Base-by-base conservation (phyloP, 2,113 vertebrate species). In the Lampris megalopsis region DNA sequence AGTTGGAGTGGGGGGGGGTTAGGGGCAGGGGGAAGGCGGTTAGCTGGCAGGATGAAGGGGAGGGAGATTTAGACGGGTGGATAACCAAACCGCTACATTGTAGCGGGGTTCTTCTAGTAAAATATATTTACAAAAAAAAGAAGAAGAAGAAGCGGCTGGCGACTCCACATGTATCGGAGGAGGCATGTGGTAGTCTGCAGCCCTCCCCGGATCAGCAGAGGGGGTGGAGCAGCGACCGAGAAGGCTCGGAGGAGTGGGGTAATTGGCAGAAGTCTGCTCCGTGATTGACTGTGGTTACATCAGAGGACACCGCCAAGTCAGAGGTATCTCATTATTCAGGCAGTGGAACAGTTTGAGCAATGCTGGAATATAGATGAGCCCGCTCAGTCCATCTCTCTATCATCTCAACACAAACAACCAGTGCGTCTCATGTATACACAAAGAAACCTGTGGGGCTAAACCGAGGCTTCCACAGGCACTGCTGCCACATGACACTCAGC, bases 321-420 rank as follows among this genome's bases (percentile, higher is more conserved):
- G 71, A 56, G 37, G 62, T 62, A 75, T 85, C 54, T 85, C 54
- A 77, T 86, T 75, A 83, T 79, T 83, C 48, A 81, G 71, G 35
- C 47, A 64, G 80, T 56, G 60, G 58, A 80, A 61, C 35, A 4
- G 59, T 67, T 49, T 56, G 6, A 77, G 54, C 37, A 72, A 76
- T 74, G 50, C 66, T n/a, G 52, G 68, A 85, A 81, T 75, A 73
- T 76, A 62, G 58, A 86, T 82, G 77, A 61, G 68, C 56, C 68
- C 40, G 6, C 24, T 49, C 52, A 9, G 52, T 52, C 9, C 0
- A 53, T 61, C 24, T 64, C 37, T 67, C 13, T 11, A 24, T 60
- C 52, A 35, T 47, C 3, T 68, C 45, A 36, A 53, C 47, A 37
- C 56, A 63, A 11, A 71, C 68, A n/a, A 40, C 49, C 57, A 65